Base-by-base conservation (phyloP, 2,888 invertebrate species). In the Cordilura impudica region DNA sequence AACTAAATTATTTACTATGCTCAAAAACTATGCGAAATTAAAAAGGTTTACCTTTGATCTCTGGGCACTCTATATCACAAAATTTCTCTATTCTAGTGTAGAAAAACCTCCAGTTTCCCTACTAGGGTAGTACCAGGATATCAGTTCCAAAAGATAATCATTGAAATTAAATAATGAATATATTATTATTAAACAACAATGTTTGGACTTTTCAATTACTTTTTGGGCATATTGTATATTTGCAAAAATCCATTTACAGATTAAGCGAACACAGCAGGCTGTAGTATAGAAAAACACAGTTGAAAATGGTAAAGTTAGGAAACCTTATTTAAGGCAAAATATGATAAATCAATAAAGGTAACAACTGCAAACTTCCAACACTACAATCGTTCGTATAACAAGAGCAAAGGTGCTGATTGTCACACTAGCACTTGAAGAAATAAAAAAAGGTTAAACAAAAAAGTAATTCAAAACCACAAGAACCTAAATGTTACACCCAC, bases 311-410 rank as follows among this genome's bases (percentile, higher is more conserved):
- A 23, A 39, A 10, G 19, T 39, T n/a, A 39, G 21, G 18, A 58
- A 18, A 58, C 18, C 23, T 39, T 43, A 12, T 60, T 60, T 6
- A 69, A 49, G 39, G 61, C 74, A 77, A 81, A 80, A 78, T 80
- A 81, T 83, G 81, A 82, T 83, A 82, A 83, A 82, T 82, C 82
- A 83, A 82, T 82, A 83, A 81, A 63, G 54, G 35, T 53, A 78
- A 65, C 61, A 78, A 71, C 71, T 74, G 58, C 26, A 76, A 72
- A 69, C 8, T 69, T 69, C 43, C 47, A 73, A 73, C 63, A 45
- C 73, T 31, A 56, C 10, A 70, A n/a, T n/a, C n/a, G n/a, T n/a
- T n/a, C n/a, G n/a, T 29, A 53, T 70, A 67, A 75, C 66, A 54
- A 79, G 75, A 79, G 75, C 79, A 75, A 79, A 79, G 79, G 75